phyloP scores from a whole-genome alignment of 2,888 invertebrate species.

The Heteromurus nitidus region DNA sequence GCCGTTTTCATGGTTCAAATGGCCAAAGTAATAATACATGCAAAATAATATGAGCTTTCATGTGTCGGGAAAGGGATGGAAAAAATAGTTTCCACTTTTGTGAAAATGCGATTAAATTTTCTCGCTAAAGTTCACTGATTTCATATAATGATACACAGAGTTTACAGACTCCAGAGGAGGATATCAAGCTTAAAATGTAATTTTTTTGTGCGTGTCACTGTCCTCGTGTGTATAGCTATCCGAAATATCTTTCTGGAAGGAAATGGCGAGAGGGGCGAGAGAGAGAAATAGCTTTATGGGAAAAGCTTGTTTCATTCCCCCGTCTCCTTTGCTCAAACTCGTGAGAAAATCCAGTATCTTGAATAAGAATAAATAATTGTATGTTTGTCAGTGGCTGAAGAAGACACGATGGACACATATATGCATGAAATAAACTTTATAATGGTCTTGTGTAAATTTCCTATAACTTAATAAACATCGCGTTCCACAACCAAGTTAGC shows the following conservation, averaged over 20 bases:
- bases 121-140: slow-evolving; percentile 26
- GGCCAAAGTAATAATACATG: too few species aligned
- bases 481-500: too few species aligned
- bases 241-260: slow-evolving; percentile 34
- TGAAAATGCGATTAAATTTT: slow-evolving; percentile 23
- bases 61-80: too few species aligned
- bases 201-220: slow-evolving; percentile 57
- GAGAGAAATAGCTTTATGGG: slow-evolving; percentile 23
- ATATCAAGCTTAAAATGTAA: slow-evolving; percentile 1
- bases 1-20: too few species aligned
- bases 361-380: slow-evolving; percentile 23
- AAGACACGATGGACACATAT: too few species aligned
- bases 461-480: too few species aligned
- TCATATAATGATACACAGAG: not conserved
- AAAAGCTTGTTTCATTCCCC: slow-evolving; percentile 46
- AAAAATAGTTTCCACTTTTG: not conserved
- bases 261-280: slow-evolving; percentile 2
- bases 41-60: too few species aligned
- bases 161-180: not conserved
- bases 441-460: too few species aligned
- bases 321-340: slow-evolving; percentile 4
- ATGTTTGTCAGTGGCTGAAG: not conserved
- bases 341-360: slow-evolving; percentile 49
- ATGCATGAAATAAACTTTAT: too few species aligned
- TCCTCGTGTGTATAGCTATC: slow-evolving; percentile 40